Evolutionary conservation across 2,888 invertebrate genomes (phyloP).

Genomic region (Ferrisia virgata): DNA sequence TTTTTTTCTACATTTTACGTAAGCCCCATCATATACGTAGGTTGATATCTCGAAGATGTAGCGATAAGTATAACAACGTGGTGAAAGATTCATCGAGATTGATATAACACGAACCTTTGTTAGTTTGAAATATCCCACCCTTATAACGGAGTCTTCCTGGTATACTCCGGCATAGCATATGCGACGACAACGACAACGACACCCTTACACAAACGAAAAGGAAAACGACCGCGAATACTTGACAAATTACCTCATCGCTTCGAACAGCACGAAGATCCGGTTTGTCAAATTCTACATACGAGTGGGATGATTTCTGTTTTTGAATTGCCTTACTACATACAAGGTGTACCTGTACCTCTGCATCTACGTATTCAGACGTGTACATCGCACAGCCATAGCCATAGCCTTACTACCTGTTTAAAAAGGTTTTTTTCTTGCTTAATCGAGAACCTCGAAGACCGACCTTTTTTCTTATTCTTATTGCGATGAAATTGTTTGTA

Average conservation of each 20-base stretch:
- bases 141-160: neutral
- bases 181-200: neutral
- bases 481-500: neutral
- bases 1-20: too few relatives aligned
- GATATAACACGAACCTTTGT: neutral
- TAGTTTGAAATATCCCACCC: neutral
- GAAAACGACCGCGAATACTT: neutral
- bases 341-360: too few relatives aligned
- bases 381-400: too few relatives aligned
- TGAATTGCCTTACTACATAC: too few relatives aligned
- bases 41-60: neutral
- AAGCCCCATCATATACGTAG: too few relatives aligned
- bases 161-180: neutral
- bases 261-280: constrained; percentile 2
- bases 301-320: too few relatives aligned
- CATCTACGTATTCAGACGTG: too few relatives aligned
- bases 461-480: neutral
- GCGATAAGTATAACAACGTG: too few relatives aligned
- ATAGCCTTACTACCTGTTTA: neutral
- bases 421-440: neutral
- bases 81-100: neutral
- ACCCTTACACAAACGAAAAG: neutral
- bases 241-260: constrained; percentile 1
- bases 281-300: too few relatives aligned
- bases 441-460: neutral